These are phyloP conservation scores for Cosmia pyralina DNA, from an alignment of 2,888 invertebrate species.

Conservation along the genomic window DNA sequence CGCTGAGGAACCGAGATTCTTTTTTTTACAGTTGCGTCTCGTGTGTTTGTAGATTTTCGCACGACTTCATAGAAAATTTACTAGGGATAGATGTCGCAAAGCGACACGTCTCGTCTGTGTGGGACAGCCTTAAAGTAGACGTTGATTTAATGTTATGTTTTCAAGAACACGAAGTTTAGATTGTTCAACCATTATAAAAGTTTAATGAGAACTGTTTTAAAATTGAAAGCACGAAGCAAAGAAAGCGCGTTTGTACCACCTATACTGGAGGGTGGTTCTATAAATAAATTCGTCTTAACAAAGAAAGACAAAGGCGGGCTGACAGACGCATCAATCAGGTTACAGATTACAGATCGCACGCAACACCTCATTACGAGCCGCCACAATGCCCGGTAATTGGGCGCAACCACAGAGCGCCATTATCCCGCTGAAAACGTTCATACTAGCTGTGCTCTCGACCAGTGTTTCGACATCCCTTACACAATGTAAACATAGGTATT, in stretches of 20 bases:
- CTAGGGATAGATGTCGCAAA: not conserved
- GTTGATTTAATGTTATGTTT: not conserved
- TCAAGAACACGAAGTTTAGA: not conserved
- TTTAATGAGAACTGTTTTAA: not conserved
- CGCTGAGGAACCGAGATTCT: not conserved
- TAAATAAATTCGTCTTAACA: not conserved
- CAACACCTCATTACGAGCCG: conserved; percentile 51
- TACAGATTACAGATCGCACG: conserved; percentile 45
- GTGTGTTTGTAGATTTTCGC: not conserved
- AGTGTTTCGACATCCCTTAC: conserved; percentile 10
- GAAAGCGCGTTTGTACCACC: not conserved
- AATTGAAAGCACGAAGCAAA: not conserved
- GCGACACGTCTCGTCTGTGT: not conserved
- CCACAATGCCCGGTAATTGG: conserved; percentile 60
- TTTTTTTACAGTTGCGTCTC: not conserved
- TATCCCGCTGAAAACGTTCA: conserved; percentile 40
- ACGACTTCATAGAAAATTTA: not conserved
- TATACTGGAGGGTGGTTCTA: not conserved
- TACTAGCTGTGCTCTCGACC: conserved; percentile 20
- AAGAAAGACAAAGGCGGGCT: conserved; percentile 15
- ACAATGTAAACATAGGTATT: conserved; percentile 4
- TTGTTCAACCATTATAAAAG: not conserved
- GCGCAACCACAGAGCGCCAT: conserved; percentile 42
- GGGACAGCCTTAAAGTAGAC: not conserved
- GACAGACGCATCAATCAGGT: conserved; percentile 48